Evolutionary conservation across 2,113 vertebrate genomes (phyloP).

Genomic region (Xiphorhynchus elegans): DNA sequence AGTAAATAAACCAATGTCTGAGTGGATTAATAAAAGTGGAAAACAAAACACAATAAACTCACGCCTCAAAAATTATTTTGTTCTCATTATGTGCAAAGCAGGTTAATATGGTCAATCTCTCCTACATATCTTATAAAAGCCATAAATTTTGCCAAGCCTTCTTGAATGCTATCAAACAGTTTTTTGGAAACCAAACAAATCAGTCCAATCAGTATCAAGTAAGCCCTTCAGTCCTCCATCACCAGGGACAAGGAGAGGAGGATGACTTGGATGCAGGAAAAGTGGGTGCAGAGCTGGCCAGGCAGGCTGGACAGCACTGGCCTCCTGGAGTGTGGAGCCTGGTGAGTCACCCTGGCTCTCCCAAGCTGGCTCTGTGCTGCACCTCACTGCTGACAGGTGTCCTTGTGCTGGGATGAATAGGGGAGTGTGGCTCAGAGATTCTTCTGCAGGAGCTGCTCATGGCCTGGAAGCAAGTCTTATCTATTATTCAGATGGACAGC

Average conservation of each 20-base stretch:
- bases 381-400: rapidly evolving
- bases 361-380: not conserved
- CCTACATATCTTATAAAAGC: not conserved
- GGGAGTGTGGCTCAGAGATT: not conserved
- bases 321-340: not conserved
- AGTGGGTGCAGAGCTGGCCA: no score
- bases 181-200: not conserved
- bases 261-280: not conserved
- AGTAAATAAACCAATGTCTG: not conserved
- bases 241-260: rapidly evolving
- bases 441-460: not conserved
- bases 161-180: not conserved
- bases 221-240: not conserved
- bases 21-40: not conserved
- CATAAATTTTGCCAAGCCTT: not conserved
- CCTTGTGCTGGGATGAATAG: not conserved
- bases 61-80: not conserved
- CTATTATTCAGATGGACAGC: not conserved
- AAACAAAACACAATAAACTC: not conserved
- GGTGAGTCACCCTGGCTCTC: not conserved
- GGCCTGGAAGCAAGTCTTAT: not conserved
- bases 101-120: not conserved
- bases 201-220: not conserved
- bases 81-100: not conserved
- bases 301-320: no score